Evolutionary conservation across 2,797 vertebrate species (phyloP), one percentile per base, ranked within the genome.

Genomic region (Acanthornis magna): DNA sequence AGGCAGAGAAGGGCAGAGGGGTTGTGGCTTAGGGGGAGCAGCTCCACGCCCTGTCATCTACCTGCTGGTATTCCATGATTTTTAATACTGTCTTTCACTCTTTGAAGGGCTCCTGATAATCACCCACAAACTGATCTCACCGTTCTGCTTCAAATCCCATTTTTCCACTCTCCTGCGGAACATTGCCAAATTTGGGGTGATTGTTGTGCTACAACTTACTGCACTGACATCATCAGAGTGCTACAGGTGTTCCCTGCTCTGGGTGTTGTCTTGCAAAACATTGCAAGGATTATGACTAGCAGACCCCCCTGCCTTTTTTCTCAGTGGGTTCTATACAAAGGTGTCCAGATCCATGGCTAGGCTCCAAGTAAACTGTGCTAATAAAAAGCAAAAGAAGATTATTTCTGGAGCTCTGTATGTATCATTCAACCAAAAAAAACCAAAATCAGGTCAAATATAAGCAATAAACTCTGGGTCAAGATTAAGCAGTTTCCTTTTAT

Each of bases 401-500:
- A 45, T 79, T 92, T 62, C 26, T 19, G 2, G 4, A 85, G 53
- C 32, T 89, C 55, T 79, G n/a, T 27, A 36, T 36, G 32, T 50
- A 62, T 54, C 50, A 72, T 65, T 71, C 63, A 77, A 62, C n/a
- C 77, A 25, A 42, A 11, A 36, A 54, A 29, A 60, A 57, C 17
- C 17, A 43, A 80, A 4, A 1, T 73, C 48, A 62, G 79, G 70
- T 66, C 70, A 84, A 80, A 94, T 78, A 88, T 88, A 71, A 95
- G 42, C 80, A 86, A 85, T 93, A 90, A 91, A 85, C 27, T 85
- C 47, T 55, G 68, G 67, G 76, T 63, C 55, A 78, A 82, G 90
- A 85, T 93, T 86, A 76, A 91, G 74, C 67, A 86, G 58, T 94
- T 93, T 91, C 43, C 40, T 93, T 90, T 58, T 82, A 68, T 96